Evolutionary conservation across 2,113 vertebrate genomes (phyloP).

Genomic region (Aphyosemion australe): DNA sequence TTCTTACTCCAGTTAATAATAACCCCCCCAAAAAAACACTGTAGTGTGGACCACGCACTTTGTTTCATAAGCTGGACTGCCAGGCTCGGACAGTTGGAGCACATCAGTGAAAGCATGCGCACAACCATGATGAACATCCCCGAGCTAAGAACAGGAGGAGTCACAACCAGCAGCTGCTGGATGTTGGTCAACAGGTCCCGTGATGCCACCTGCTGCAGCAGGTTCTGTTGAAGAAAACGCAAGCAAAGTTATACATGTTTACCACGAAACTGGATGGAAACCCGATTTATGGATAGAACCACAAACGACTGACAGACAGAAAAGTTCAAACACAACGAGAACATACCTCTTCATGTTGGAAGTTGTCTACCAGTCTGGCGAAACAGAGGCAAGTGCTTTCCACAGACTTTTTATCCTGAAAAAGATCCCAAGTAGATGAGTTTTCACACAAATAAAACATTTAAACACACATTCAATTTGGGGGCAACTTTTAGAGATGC

Average conservation of each 20-base stretch:
- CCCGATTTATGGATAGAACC: not conserved
- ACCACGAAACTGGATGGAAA: not conserved
- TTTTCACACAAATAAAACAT: too few relatives aligned
- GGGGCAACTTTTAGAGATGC: too few relatives aligned
- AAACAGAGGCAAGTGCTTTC: conserved; percentile 99
- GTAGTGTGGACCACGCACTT: conserved; percentile 82
- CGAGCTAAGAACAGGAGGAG: conserved; percentile 96
- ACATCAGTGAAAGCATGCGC: conserved; percentile 99
- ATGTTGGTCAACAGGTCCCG: conserved; percentile 97
- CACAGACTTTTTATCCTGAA: conserved; percentile 97
- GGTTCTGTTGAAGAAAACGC: conserved; percentile 81
- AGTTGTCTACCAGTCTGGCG: conserved; percentile 97
- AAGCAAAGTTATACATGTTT: conserved; percentile 2
- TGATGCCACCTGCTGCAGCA: conserved; percentile 97
- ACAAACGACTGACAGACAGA: not conserved
- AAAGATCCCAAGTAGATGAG: not conserved
- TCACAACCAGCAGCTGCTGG: conserved; percentile 96
- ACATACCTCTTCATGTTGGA: conserved; percentile 97
- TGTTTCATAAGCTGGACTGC: conserved; percentile 99
- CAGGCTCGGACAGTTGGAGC: conserved; percentile 95
- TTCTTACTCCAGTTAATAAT: not conserved
- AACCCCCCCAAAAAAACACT: too few relatives aligned
- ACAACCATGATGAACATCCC: conserved; percentile 99
- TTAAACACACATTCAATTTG: too few relatives aligned
- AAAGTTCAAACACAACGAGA: not conserved